These are phyloP conservation scores for Sebastiscus albofasciatus DNA, from an alignment of 2,797 vertebrate genomes.

Conservation along the genomic window DNA sequence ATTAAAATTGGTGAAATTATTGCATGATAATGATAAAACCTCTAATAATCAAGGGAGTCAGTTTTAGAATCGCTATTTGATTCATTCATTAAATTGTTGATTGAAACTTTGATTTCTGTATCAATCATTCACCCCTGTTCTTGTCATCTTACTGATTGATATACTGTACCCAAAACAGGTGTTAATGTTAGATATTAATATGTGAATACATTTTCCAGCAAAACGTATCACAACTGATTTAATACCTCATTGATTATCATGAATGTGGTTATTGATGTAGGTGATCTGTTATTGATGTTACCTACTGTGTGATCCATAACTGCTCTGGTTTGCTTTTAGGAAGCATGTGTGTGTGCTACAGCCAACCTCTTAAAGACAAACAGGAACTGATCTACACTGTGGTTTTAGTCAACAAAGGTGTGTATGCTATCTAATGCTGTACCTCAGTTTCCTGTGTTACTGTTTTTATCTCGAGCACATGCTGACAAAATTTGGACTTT, in stretches of 20 bases:
- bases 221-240: neutral
- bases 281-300: neutral
- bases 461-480: neutral
- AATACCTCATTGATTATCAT: neutral
- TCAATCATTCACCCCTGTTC: neutral
- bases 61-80: neutral
- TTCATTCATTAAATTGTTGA: neutral
- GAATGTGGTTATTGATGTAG: neutral
- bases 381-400: constrained; percentile 87
- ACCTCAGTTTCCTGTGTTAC: neutral
- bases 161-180: neutral
- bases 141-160: neutral
- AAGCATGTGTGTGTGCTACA: constrained; percentile 91
- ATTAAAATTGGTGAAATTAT: neutral
- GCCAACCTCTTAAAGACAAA: constrained; percentile 70
- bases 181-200: neutral
- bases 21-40: neutral
- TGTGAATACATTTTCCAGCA: neutral
- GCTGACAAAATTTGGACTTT: neutral
- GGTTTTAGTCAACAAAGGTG: constrained; percentile 91
- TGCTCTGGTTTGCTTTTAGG: constrained; percentile 79
- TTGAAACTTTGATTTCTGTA: neutral
- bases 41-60: neutral
- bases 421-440: neutral
- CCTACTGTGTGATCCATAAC: neutral